Evolutionary conservation across 1,140 invertebrate species (phyloP), one percentile per base, ranked within the genome.

Genomic region (Caerostris extrusa): DNA sequence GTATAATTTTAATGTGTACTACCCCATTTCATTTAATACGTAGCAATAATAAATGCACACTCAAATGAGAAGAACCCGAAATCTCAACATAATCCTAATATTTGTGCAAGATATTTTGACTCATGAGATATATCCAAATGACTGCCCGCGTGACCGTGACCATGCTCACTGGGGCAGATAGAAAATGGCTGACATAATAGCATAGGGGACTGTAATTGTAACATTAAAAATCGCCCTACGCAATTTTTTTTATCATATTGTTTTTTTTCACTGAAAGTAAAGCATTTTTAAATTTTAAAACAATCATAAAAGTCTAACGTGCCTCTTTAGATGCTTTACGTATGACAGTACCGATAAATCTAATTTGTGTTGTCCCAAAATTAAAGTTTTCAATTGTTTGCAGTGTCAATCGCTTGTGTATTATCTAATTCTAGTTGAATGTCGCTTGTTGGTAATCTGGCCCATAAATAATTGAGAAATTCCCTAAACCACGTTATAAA

Each of bases 141-240:
- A 14, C 5, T 61, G 58, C 19, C 64, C 85, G 57, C 85, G 85
- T 87, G 85, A 87, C 85, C 58, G 85, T 60, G 85, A 87, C 85
- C 85, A 61, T 87, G 57, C 17, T 50, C 58, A 61, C 19, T 50
- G 85, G 85, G 85, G 55, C 82, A 58, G 82, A 58, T 50, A 87
- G 60, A 87, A 87, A 87, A 87, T 87, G 85, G 85, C 85, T 87
- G 85, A 53, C 85, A 34, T 61, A 12, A 53, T 53, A 53, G 71
- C 34, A 50, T 77, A 77, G 71, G 67, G 71, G 34, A 34, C 53
- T 77, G 71, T 77, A 50, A 77, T 77, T 77, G 71, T 77, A 77
- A 3, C 8, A 8, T 77, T 77, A 77, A 77, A 77, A 77, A 53
- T 77, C 34, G 34, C 8, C 71, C 71, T 77, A 77, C 17, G 67